Evolutionary conservation across 1,140 invertebrate genomes (phyloP).

Genomic region (Acyrthosiphon pisum): DNA sequence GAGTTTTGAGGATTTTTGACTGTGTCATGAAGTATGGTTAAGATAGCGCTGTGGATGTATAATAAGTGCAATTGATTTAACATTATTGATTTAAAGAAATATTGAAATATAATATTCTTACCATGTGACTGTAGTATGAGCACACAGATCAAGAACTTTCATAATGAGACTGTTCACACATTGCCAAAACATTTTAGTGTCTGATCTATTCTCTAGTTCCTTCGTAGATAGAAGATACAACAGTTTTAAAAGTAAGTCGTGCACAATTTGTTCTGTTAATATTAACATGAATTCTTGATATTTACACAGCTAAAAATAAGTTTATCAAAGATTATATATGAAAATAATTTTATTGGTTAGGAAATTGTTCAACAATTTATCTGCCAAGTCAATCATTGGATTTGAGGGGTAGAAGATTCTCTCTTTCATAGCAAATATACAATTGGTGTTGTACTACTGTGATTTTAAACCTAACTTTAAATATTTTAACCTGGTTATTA

Average conservation of each 20-base stretch:
- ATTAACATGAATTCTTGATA: constrained; percentile 51
- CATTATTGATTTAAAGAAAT: neutral
- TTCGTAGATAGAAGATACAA: constrained; percentile 30
- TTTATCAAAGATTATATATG: neutral
- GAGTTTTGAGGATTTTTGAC: constrained; percentile 56
- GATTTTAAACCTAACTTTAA: neutral
- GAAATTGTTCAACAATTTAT: neutral
- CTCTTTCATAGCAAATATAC: neutral
- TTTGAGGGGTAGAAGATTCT: neutral
- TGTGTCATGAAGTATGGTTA: constrained; percentile 60
- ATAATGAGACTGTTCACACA: constrained; percentile 61
- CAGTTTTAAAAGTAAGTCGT: constrained; percentile 36
- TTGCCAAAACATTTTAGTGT: constrained; percentile 59
- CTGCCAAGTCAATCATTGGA: neutral
- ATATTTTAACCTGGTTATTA: too few species aligned
- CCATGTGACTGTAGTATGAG: constrained; percentile 61
- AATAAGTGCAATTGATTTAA: neutral
- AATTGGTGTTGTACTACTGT: neutral
- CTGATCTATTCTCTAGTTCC: neutral
- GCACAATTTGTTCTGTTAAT: constrained; percentile 48
- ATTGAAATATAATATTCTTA: constrained; percentile 50
- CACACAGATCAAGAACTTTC: constrained; percentile 60
- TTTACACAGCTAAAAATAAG: constrained; percentile 39
- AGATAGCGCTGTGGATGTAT: constrained; percentile 59
- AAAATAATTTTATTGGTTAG: neutral